Conservation (phyloP, 2,113 vertebrate species). For the Herpailurus yagouaroundi region DNA sequence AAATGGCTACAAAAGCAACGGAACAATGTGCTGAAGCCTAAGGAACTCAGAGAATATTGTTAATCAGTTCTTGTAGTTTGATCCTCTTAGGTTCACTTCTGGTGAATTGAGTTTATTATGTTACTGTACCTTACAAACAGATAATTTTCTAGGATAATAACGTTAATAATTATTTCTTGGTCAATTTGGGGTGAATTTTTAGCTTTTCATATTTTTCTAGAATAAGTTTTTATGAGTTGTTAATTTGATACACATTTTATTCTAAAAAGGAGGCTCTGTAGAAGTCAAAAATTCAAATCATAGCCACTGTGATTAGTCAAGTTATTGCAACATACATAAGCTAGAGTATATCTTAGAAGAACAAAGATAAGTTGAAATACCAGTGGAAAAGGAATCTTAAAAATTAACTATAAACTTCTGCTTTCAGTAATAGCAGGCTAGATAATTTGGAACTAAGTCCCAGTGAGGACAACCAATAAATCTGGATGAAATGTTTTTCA, state of each 20-base stretch:
- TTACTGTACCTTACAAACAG: not conserved
- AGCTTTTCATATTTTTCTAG: not conserved
- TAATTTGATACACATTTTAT: not conserved
- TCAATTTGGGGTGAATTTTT: not conserved
- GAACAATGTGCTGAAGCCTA: not conserved
- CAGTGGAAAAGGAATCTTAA: not conserved
- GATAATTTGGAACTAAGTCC: not conserved
- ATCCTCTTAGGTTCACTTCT: not conserved
- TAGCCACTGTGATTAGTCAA: not conserved
- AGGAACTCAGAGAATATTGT: too few relatives aligned
- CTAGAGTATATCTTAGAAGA: not conserved
- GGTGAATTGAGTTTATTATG: not conserved
- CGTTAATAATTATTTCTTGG: not conserved
- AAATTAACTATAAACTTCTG: not conserved
- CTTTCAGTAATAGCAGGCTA: not conserved
- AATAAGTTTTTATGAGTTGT: not conserved
- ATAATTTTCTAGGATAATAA: not conserved
- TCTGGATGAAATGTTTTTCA: not conserved
- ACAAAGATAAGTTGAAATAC: not conserved
- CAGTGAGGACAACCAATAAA: not conserved
- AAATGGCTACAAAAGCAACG: not conserved
- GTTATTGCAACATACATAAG: not conserved
- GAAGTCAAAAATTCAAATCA: not conserved
- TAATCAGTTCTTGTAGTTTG: not conserved
- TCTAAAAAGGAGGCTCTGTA: not conserved